Percentiles rank a stretch among this genome's conserved stretches.
These are phyloP conservation scores for Disparrhopalites patrizii DNA, from an alignment of 2,888 invertebrate species.

Conservation along the genomic window DNA sequence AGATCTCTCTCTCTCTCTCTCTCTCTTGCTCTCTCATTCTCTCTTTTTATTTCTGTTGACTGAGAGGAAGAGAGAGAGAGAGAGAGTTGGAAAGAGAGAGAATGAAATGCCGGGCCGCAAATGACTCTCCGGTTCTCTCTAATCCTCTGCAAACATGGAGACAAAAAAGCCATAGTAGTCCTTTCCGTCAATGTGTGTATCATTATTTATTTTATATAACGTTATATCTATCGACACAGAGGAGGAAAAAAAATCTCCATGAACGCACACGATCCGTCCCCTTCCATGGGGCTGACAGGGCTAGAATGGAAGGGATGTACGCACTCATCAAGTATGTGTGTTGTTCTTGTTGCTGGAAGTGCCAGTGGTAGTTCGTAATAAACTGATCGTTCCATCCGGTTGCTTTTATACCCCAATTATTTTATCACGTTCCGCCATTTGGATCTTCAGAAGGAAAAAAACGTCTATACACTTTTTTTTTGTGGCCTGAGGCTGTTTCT, in stretches of 20 bases:
- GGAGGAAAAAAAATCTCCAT: conserved; percentile 7
- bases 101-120: conserved; percentile 31
- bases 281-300: not conserved
- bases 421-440: conserved; percentile 14
- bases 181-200: not conserved
- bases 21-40: too few species aligned
- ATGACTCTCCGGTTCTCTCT: conserved; percentile 36
- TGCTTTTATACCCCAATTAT: conserved; percentile 15
- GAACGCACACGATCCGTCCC: not conserved
- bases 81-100: conserved; percentile 1
- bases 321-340: not conserved
- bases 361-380: not conserved
- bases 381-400: conserved; percentile 15
- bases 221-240: too few species aligned
- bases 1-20: conserved; percentile 14
- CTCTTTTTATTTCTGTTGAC: too few species aligned
- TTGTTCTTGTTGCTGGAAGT: not conserved
- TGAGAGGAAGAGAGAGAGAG: not conserved
- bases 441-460: too few species aligned
- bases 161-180: conserved; percentile 21
- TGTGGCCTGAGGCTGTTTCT: too few species aligned
- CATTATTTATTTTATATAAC: conserved; percentile 9
- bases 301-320: too few species aligned
- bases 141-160: conserved; percentile 37
- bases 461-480: too few species aligned